These are phyloP conservation scores for Reticulitermes lucifugus DNA, from an alignment of 2,888 invertebrate species.

Conservation along the genomic window DNA sequence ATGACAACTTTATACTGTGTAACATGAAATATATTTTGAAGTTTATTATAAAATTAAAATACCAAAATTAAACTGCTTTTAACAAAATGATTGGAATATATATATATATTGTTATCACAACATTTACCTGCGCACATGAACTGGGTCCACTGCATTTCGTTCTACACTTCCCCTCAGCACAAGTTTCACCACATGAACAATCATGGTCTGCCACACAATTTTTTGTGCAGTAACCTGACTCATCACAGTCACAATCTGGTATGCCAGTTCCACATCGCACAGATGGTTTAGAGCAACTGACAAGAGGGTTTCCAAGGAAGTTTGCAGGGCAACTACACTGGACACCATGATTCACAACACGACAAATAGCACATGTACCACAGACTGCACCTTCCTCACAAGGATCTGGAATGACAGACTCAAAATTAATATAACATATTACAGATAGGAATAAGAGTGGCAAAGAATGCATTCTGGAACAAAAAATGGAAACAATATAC, in stretches of 20 bases:
- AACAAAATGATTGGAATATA: too few species aligned
- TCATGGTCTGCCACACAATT: constrained; percentile 75
- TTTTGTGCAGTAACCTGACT: constrained; percentile 80
- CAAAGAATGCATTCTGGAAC: too few species aligned
- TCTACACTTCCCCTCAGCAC: constrained; percentile 79
- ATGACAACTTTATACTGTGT: too few species aligned
- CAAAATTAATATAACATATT: not conserved
- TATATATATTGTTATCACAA: too few species aligned
- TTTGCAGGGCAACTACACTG: constrained; percentile 88
- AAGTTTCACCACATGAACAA: constrained; percentile 86
- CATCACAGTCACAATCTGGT: constrained; percentile 74
- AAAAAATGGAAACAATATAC: too few species aligned
- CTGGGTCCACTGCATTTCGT: constrained; percentile 73
- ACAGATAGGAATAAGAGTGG: not conserved
- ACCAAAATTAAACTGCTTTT: too few species aligned
- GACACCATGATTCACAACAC: constrained; percentile 84
- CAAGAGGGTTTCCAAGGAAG: constrained; percentile 84
- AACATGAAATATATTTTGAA: too few species aligned
- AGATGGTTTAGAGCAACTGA: constrained; percentile 79
- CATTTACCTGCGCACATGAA: constrained; percentile 70
- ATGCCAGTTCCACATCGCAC: constrained; percentile 78
- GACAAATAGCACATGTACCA: constrained; percentile 86
- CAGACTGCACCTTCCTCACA: constrained; percentile 80
- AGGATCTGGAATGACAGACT: constrained; percentile 71
- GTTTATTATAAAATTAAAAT: too few species aligned